A percentile compares a stretch with the other conserved stretches of the same genome.
Conservation (phyloP, 1,140 invertebrate genomes). For the Philopotamus ludificatus region DNA sequence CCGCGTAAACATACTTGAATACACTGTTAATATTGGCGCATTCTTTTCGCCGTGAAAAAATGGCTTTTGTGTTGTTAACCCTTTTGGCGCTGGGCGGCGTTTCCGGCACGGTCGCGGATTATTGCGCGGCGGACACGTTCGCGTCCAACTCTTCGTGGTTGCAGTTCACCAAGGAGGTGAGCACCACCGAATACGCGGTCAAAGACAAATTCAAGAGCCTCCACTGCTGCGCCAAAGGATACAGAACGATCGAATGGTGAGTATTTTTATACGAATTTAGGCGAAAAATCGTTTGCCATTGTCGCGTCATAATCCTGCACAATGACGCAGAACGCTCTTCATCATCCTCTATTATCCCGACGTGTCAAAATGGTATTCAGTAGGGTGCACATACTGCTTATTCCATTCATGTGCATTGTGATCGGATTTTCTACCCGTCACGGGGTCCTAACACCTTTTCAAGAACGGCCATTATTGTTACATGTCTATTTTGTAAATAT, state of each 20-base stretch:
- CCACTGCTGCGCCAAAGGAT: constrained; percentile 72
- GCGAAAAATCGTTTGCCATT: not conserved
- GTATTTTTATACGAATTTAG: constrained; percentile 41
- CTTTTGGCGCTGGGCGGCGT: constrained; percentile 15
- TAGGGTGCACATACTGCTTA: no score
- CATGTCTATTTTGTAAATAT: not conserved
- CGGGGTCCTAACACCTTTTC: no score
- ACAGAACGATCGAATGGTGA: constrained; percentile 76
- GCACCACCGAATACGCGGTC: constrained; percentile 64
- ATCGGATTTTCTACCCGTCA: not conserved
- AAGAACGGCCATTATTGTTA: not conserved
- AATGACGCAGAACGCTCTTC: not conserved
- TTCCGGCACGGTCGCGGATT: constrained; percentile 45
- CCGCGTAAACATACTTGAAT: no score
- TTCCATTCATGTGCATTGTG: not conserved
- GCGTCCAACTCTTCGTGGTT: constrained; percentile 54
- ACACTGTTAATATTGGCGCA: no score
- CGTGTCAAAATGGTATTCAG: no score
- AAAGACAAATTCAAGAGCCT: constrained; percentile 69
- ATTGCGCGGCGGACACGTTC: constrained; percentile 51
- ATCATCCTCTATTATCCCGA: not conserved
- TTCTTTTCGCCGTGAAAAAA: not conserved
- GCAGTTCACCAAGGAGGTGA: constrained; percentile 70
- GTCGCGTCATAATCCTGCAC: not conserved
- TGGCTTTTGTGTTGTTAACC: not conserved